Evolutionary conservation across 2,113 vertebrate genomes (phyloP).

Genomic region (Dromas ardeola): DNA sequence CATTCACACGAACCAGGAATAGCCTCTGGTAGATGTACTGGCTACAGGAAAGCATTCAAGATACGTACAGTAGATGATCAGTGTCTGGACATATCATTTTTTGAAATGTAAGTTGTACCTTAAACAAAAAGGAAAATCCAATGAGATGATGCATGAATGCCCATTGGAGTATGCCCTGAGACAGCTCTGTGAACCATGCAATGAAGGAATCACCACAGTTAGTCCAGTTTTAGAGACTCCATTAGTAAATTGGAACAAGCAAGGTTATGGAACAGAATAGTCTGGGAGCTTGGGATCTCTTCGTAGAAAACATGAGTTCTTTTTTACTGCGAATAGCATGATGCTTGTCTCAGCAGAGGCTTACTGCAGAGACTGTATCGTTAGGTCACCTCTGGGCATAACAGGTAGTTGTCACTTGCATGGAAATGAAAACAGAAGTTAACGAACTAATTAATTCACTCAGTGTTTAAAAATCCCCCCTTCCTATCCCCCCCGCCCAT

Average conservation of each 20-base stretch:
- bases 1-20: not conserved
- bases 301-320: not conserved
- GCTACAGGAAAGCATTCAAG: not conserved
- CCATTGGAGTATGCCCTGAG: not conserved
- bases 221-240: not conserved
- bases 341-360: not conserved
- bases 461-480: not conserved
- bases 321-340: not conserved
- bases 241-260: not conserved
- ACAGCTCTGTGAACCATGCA: not conserved
- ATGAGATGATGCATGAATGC: not conserved
- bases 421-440: conserved; percentile 25
- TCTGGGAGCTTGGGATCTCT: not conserved
- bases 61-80: accelerated
- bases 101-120: not conserved
- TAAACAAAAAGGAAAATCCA: not conserved
- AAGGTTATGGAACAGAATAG: not conserved
- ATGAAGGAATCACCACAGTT: not conserved
- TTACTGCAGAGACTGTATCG: not conserved
- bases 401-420: not conserved
- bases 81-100: not conserved
- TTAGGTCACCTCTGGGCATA: not conserved
- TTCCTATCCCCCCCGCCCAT: not conserved
- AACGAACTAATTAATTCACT: conserved; percentile 16
- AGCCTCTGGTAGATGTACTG: not conserved